Percentiles rank a stretch among this genome's conserved stretches.
These are phyloP conservation scores for Chamaea fasciata DNA, from an alignment of 2,113 vertebrate genomes.

Conservation along the genomic window DNA sequence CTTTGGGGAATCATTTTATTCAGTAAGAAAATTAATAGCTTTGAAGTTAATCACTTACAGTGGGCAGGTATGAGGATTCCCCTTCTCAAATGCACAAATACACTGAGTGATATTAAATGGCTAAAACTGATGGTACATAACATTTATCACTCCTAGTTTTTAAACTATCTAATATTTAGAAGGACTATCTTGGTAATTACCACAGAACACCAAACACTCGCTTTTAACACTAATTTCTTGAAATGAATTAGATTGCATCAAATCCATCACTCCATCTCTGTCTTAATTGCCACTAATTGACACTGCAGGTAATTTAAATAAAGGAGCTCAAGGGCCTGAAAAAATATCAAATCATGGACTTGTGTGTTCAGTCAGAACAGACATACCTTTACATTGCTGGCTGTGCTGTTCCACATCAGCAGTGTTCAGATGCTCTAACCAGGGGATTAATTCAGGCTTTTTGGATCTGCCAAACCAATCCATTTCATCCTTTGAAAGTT, in stretches of 20 bases:
- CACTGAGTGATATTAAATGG: background rate
- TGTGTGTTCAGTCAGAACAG: background rate
- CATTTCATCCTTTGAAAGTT: background rate
- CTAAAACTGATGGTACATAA: background rate
- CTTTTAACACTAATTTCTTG: background rate
- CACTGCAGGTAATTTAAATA: background rate
- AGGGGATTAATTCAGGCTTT: background rate
- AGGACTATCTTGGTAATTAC: background rate
- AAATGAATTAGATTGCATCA: background rate
- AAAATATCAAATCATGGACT: background rate
- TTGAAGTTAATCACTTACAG: background rate
- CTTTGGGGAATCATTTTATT: background rate
- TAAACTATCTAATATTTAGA: background rate
- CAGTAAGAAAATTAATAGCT: background rate
- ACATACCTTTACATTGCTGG: background rate
- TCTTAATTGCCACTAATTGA: conserved; percentile 21
- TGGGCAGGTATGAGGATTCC: background rate
- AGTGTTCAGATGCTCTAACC: background rate
- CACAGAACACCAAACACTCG: background rate
- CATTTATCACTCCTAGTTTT: background rate
- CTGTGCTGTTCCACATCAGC: background rate
- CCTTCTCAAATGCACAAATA: background rate
- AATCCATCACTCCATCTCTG: background rate
- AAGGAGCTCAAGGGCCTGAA: background rate
- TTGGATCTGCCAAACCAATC: background rate